These are phyloP conservation scores for Solenodon paradoxus DNA, from an alignment of 2,113 vertebrate species.

Conservation along the genomic window DNA sequence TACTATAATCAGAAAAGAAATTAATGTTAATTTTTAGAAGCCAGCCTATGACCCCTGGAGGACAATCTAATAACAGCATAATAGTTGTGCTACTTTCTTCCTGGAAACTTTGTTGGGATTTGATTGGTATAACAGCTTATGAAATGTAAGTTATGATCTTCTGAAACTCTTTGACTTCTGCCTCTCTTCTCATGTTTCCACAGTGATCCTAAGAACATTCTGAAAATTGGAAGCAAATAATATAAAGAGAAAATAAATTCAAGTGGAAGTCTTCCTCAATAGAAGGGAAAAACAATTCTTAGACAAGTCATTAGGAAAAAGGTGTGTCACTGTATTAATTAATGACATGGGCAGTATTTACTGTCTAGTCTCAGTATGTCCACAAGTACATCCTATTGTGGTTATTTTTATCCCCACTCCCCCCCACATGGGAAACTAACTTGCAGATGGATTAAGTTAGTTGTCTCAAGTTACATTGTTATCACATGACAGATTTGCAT, in stretches of 20 bases:
- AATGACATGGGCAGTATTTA: neutral
- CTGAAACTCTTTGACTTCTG: constrained; percentile 10
- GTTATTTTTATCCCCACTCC: neutral
- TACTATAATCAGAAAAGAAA: constrained; percentile 31
- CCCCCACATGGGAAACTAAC: neutral
- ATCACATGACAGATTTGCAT: neutral
- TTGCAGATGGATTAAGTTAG: neutral
- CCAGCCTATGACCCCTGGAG: neutral
- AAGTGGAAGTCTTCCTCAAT: neutral
- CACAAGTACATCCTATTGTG: neutral
- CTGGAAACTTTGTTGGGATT: neutral
- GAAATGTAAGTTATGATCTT: neutral
- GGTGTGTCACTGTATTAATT: neutral
- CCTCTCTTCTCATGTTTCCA: neutral
- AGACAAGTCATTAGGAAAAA: neutral
- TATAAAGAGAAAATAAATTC: neutral
- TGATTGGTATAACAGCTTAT: neutral
- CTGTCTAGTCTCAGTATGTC: neutral
- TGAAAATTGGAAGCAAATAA: neutral
- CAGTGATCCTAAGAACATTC: neutral
- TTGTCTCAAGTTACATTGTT: neutral
- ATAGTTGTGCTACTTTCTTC: neutral
- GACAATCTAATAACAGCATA: neutral
- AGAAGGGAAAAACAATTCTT: constrained; percentile 5
- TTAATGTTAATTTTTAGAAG: neutral